Percentiles rank a stretch among this genome's conserved stretches.
Evolutionary conservation across 2,888 invertebrate genomes (phyloP).

Genomic region (Cetonia aurata): DNA sequence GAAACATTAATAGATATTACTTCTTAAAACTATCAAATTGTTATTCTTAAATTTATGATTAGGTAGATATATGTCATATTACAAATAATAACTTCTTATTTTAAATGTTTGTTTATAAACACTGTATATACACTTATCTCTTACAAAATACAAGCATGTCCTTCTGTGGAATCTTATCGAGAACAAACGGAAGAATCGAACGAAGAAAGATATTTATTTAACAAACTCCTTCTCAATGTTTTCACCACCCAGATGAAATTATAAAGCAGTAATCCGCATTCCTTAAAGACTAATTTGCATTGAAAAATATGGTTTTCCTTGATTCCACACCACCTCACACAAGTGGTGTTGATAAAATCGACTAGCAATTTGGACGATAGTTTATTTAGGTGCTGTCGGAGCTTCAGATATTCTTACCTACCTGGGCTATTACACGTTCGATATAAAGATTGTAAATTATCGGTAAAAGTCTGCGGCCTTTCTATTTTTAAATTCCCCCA

Average conservation of each 20-base stretch:
- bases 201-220: slow-evolving; percentile 4
- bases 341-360: slow-evolving; percentile 28
- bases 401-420: slow-evolving; percentile 12
- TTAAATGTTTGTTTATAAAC: too few relatives aligned
- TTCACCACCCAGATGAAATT: neutral
- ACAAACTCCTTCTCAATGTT: slow-evolving; percentile 12
- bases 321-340: slow-evolving; percentile 28
- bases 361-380: slow-evolving; percentile 21
- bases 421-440: slow-evolving; percentile 10
- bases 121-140: too few relatives aligned
- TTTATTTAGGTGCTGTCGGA: slow-evolving; percentile 25
- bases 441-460: slow-evolving; percentile 12
- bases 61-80: too few relatives aligned
- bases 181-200: neutral
- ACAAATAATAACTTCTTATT: too few relatives aligned
- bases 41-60: too few relatives aligned
- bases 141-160: too few relatives aligned
- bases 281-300: neutral
- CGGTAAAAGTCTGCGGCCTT: slow-evolving; percentile 8
- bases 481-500: slow-evolving; percentile 21
- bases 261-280: too few relatives aligned
- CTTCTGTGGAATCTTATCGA: too few relatives aligned
- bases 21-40: too few relatives aligned
- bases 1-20: too few relatives aligned
- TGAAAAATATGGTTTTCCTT: slow-evolving; percentile 5